Evolutionary conservation across 2,888 invertebrate species (phyloP).

Genomic region (Melolontha melolontha): DNA sequence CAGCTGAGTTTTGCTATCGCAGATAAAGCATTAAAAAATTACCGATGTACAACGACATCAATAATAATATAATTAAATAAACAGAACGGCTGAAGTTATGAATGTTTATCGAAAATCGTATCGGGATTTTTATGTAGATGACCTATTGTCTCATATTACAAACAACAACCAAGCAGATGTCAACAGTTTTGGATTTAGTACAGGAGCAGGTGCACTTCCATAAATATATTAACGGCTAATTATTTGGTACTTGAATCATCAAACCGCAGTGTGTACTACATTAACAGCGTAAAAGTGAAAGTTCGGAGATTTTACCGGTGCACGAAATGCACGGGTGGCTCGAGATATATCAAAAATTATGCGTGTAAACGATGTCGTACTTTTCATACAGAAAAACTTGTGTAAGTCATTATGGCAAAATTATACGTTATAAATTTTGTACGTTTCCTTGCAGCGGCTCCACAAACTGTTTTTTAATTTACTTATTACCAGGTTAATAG

Average conservation of each 20-base stretch:
- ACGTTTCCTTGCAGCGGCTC: slow-evolving; percentile 47
- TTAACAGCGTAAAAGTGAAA: slow-evolving; percentile 47
- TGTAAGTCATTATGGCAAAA: slow-evolving; percentile 47
- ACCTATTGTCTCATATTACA: slow-evolving; percentile 43
- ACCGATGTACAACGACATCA: too few relatives aligned
- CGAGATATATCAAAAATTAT: slow-evolving; percentile 32
- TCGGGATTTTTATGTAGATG: slow-evolving; percentile 43
- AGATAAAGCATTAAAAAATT: too few relatives aligned
- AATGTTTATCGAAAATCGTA: slow-evolving; percentile 12
- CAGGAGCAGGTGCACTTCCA: slow-evolving; percentile 46
- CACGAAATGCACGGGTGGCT: neutral
- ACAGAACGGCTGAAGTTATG: slow-evolving; percentile 1
- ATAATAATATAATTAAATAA: too few relatives aligned
- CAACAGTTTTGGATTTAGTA: slow-evolving; percentile 46
- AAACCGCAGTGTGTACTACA: slow-evolving; percentile 30
- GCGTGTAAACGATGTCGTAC: slow-evolving; percentile 42
- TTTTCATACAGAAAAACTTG: slow-evolving; percentile 41
- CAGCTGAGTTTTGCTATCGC: too few relatives aligned
- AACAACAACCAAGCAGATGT: slow-evolving; percentile 46
- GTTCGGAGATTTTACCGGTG: slow-evolving; percentile 40
- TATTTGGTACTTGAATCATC: slow-evolving; percentile 41
- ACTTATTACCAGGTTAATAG: slow-evolving; percentile 45
- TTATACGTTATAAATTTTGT: slow-evolving; percentile 47
- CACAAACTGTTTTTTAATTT: slow-evolving; percentile 47
- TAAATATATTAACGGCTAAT: slow-evolving; percentile 43